Conservation (phyloP, 2,797 vertebrate genomes). For the Sciurus vulgaris region DNA sequence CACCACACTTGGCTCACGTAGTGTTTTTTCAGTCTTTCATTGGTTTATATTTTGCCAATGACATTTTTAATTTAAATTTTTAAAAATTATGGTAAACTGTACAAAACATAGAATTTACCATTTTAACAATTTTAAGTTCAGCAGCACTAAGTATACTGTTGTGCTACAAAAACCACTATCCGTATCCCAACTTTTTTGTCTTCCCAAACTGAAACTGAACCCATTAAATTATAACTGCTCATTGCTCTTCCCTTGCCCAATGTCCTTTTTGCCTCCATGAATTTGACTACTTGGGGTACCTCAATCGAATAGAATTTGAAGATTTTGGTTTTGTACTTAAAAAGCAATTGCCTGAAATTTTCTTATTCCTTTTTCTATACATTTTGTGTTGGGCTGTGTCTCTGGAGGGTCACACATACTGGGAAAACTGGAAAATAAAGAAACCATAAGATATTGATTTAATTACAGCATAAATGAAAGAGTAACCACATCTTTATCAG, state of each 20-base stretch:
- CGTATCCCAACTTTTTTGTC: not conserved
- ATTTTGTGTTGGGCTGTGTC: not conserved
- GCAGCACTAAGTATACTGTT: not conserved
- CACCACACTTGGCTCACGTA: too few relatives aligned
- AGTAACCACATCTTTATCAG: not conserved
- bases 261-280: not conserved
- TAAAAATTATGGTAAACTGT: not conserved
- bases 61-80: not conserved
- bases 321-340: not conserved
- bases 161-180: not conserved
- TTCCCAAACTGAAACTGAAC: not conserved
- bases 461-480: slow-evolving; percentile 9
- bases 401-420: not conserved
- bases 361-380: slow-evolving; percentile 37
- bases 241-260: not conserved
- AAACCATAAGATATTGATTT: slow-evolving; percentile 4
- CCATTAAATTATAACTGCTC: not conserved
- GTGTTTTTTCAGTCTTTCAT: not conserved
- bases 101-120: not conserved
- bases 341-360: not conserved
- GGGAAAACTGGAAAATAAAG: slow-evolving; percentile 58
- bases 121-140: not conserved
- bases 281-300: not conserved
- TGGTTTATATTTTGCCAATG: not conserved
- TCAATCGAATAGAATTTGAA: not conserved